phyloP scores from a whole-genome alignment of 2,797 vertebrate genomes.

The Hafferia zeledoni region DNA sequence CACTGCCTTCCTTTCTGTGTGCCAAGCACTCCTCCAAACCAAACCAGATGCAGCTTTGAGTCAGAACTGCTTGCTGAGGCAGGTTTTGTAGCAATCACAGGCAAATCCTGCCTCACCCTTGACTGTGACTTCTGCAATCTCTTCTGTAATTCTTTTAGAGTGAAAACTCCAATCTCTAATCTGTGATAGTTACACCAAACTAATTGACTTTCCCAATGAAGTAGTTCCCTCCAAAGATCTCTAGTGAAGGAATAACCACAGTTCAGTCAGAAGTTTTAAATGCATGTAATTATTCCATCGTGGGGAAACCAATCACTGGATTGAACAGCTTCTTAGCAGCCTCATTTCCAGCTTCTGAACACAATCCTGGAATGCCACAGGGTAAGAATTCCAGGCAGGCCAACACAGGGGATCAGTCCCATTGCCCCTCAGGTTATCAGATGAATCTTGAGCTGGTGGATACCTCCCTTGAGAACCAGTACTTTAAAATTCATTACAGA shows the following conservation, averaged over 20 bases:
- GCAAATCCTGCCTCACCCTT: not conserved
- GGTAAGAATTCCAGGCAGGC: not conserved
- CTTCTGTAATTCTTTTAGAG: not conserved
- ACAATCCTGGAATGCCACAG: not conserved
- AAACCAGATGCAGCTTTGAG: not conserved
- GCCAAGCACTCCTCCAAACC: slow-evolving; percentile 31
- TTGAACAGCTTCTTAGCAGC: slow-evolving; percentile 25
- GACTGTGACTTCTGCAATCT: not conserved
- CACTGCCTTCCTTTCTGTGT: slow-evolving; percentile 39
- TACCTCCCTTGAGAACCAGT: slow-evolving; percentile 24
- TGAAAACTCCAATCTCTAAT: not conserved
- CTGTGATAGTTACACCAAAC: not conserved
- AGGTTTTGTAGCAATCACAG: not conserved
- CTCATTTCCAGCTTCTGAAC: slow-evolving; percentile 18
- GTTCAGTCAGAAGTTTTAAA: slow-evolving; percentile 17
- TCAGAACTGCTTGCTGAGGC: not conserved
- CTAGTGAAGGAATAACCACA: slow-evolving; percentile 39
- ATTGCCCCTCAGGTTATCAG: slow-evolving; percentile 27
- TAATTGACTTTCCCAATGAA: slow-evolving; percentile 7
- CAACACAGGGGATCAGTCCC: not conserved
- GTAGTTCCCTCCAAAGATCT: not conserved
- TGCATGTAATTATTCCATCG: slow-evolving; percentile 16
- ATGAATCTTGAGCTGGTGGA: slow-evolving; percentile 21
- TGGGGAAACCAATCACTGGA: slow-evolving; percentile 12
- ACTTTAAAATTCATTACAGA: slow-evolving; percentile 11